Conservation (phyloP, 1,140 invertebrate species). For the Brachionus koreanus region DNA sequence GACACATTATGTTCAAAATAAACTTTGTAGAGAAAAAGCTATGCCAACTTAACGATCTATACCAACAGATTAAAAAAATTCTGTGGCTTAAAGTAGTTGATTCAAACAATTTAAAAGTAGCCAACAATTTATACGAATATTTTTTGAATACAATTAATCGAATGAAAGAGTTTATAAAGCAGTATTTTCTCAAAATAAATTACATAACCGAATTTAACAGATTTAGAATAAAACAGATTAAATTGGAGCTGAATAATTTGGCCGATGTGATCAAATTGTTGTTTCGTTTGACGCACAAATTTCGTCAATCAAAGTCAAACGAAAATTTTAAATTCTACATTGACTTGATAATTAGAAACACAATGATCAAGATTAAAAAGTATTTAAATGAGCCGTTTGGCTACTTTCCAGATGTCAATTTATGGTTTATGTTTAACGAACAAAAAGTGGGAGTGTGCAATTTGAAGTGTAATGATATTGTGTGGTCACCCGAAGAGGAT, state of each 20-base stretch:
- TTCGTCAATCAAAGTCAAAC: neutral
- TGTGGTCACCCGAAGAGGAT: slow-evolving; percentile 11
- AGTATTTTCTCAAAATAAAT: neutral
- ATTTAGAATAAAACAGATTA: neutral
- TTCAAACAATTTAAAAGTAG: neutral
- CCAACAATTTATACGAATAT: neutral
- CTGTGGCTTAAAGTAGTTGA: neutral
- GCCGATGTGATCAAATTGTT: neutral
- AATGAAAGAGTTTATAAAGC: slow-evolving; percentile 3
- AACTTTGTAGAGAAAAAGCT: slow-evolving; percentile 4
- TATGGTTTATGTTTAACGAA: slow-evolving; percentile 12
- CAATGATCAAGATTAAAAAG: slow-evolving; percentile 5
- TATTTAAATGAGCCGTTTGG: slow-evolving; percentile 31
- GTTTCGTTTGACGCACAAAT: neutral
- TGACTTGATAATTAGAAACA: slow-evolving; percentile 12
- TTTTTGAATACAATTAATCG: neutral
- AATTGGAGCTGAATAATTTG: neutral
- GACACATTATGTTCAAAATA: slow-evolving; percentile 36
- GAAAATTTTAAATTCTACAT: slow-evolving; percentile 42
- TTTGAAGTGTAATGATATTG: neutral
- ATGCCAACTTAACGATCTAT: neutral
- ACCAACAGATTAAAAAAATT: neutral
- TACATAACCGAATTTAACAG: neutral
- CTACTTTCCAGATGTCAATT: slow-evolving; percentile 36
- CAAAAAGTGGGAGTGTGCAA: slow-evolving; percentile 26